These are phyloP conservation scores for Echeneis naucrates DNA, from an alignment of 2,797 vertebrate species.

Conservation along the genomic window DNA sequence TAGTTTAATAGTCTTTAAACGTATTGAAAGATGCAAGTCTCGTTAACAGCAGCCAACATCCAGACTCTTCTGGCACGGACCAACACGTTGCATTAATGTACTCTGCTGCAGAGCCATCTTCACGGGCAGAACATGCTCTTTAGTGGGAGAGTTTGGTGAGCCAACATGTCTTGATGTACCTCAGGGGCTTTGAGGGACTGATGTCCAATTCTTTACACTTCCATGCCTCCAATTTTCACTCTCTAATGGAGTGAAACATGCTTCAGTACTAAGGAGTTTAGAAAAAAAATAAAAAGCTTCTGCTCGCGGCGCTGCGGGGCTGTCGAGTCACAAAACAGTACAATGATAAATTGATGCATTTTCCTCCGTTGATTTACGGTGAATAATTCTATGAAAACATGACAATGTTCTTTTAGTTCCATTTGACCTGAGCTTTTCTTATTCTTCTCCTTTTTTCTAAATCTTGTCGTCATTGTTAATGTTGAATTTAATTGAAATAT, in stretches of 20 bases:
- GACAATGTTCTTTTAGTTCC: slow-evolving; percentile 14
- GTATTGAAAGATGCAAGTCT: slow-evolving; percentile 19
- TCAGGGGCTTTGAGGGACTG: slow-evolving; percentile 61
- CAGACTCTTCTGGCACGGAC: slow-evolving; percentile 17
- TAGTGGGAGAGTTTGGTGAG: slow-evolving; percentile 57
- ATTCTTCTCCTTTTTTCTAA: slow-evolving; percentile 2
- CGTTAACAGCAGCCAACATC: slow-evolving; percentile 13
- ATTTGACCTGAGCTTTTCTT: slow-evolving; percentile 7
- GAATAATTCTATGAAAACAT: slow-evolving; percentile 49
- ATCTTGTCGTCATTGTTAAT: neutral
- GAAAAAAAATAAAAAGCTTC: slow-evolving; percentile 25
- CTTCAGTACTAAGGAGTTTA: slow-evolving; percentile 53
- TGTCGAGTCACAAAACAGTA: slow-evolving; percentile 14
- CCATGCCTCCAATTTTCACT: slow-evolving; percentile 75
- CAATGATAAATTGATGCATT: slow-evolving; percentile 21
- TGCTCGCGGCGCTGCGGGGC: slow-evolving; percentile 33
- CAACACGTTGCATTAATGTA: slow-evolving; percentile 68
- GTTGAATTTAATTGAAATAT: too few relatives aligned
- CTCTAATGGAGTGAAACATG: slow-evolving; percentile 79
- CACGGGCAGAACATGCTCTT: slow-evolving; percentile 66
- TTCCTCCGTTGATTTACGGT: slow-evolving; percentile 30
- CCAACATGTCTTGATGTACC: slow-evolving; percentile 67
- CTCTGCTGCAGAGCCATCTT: slow-evolving; percentile 53
- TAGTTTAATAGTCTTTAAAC: too few relatives aligned
- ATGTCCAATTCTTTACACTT: slow-evolving; percentile 81